Conservation (phyloP, 2,797 vertebrate genomes). For the Capromys pilorides region DNA sequence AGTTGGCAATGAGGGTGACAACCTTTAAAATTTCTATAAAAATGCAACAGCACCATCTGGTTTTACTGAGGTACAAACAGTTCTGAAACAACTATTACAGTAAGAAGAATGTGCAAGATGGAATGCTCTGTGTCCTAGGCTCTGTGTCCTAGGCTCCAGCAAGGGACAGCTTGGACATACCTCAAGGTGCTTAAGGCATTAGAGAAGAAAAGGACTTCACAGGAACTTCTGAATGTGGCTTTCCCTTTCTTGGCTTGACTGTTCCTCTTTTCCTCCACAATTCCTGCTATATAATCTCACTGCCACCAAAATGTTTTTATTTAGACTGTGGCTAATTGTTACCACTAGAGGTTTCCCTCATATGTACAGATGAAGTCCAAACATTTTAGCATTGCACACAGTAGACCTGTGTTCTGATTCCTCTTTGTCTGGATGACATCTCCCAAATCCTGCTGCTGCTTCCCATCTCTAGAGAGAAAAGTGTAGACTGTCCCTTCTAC, state of each 20-base stretch:
- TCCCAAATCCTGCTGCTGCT: too few relatives aligned
- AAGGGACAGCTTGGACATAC: not conserved
- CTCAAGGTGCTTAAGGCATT: not conserved
- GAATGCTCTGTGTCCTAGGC: too few relatives aligned
- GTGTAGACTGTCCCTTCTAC: not conserved
- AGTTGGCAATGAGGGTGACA: not conserved
- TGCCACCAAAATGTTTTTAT: not conserved
- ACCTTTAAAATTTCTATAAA: slow-evolving; percentile 37
- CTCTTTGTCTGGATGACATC: not conserved
- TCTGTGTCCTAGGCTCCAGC: not conserved
- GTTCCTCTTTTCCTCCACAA: not conserved
- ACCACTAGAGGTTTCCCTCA: not conserved
- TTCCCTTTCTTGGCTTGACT: not conserved
- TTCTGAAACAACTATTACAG: not conserved
- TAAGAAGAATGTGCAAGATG: slow-evolving; percentile 11
- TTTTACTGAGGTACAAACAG: not conserved
- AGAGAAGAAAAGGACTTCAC: not conserved
- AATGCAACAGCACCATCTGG: not conserved
- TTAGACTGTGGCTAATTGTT: slow-evolving; percentile 4
- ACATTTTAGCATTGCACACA: not conserved
- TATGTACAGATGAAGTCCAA: not conserved
- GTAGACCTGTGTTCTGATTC: not conserved
- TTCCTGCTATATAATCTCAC: not conserved
- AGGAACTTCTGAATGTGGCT: not conserved
- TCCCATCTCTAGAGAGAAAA: not conserved